Base-by-base conservation (phyloP, 2,797 vertebrate genomes). In the Remorina albescens region DNA sequence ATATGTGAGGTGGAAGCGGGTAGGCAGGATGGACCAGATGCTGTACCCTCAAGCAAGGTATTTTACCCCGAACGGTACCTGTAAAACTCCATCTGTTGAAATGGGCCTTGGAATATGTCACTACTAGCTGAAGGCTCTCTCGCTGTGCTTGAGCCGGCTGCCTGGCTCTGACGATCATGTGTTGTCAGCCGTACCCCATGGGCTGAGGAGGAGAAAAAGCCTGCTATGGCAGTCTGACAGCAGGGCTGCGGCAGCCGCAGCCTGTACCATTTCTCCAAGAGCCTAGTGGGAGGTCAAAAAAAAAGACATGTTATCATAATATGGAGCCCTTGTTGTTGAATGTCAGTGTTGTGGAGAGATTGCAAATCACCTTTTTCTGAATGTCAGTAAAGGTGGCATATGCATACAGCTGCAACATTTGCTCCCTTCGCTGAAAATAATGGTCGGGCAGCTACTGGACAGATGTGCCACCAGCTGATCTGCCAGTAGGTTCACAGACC, bases 81-180 rank as follows among this genome's bases (percentile, higher is more conserved):
- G 91, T 93, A 90, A 94, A 93, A 88, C 78, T 90, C 93, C 92
- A 93, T 94, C 93, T 95, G 94, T 92, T 93, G 78, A 88, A 92
- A 89, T 78, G 82, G 84, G 88, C 82, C 73, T 78, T 80, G 80
- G 88, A 93, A 91, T 90, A 90, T 89, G 89, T 89, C 90, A 86
- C 81, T 79, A 68, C 66, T 93, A 85, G 91, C 93, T 92, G 90
- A 93, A 90, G 91, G 92, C 92, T 90, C 71, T 93, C 86, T 84
- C 50, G 81, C 81, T 83, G 82, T 74, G 86, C 82, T 81, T 47
- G 83, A 75, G 87, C 82, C 84, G 79, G 85, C 89, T 91, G 86
- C 86, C 81, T 91, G 80, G 80, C 86, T 89, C 80, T 55, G 77
- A 91, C 83, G 84, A 89, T 83, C 81, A 78, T 85, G 85, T 86